Evolutionary conservation across 2,888 invertebrate genomes (phyloP).

Genomic region (Brassicogethes aeneus): DNA sequence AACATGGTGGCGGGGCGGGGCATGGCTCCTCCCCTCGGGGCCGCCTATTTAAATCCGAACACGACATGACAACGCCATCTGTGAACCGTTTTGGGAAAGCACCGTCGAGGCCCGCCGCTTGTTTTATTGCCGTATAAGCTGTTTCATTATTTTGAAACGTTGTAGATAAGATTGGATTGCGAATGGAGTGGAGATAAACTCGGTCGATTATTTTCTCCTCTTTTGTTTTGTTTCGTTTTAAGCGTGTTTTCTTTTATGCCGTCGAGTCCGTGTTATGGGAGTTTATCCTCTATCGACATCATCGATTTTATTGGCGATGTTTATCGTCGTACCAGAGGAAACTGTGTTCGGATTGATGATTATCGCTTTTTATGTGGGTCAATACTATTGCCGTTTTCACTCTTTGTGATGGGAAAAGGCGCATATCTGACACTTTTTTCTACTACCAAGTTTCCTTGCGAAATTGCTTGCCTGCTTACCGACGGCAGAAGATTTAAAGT

Average conservation of each 20-base stretch:
- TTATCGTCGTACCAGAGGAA: not conserved
- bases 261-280: constrained; percentile 1
- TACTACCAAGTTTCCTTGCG: not conserved
- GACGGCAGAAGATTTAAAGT: not conserved
- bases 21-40: constrained; percentile 29
- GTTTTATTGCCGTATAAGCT: constrained; percentile 36
- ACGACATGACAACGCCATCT: constrained; percentile 35
- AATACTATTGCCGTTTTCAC: not conserved
- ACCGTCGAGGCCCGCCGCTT: constrained; percentile 12
- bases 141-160: constrained; percentile 35
- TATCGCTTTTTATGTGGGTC: constrained; percentile 1
- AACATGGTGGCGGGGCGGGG: constrained; percentile 38
- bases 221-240: constrained; percentile 5
- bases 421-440: not conserved
- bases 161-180: constrained; percentile 35
- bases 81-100: constrained; percentile 21
- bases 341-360: constrained; percentile 2
- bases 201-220: constrained; percentile 20
- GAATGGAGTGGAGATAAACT: constrained; percentile 28
- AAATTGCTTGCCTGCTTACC: not conserved
- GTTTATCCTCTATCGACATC: constrained; percentile 5
- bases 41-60: constrained; percentile 22
- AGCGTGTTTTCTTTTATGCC: constrained; percentile 2
- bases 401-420: not conserved
- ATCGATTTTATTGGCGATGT: constrained; percentile 11